Base-by-base conservation (phyloP, 2,888 invertebrate genomes). In the Achlya flavicornis region DNA sequence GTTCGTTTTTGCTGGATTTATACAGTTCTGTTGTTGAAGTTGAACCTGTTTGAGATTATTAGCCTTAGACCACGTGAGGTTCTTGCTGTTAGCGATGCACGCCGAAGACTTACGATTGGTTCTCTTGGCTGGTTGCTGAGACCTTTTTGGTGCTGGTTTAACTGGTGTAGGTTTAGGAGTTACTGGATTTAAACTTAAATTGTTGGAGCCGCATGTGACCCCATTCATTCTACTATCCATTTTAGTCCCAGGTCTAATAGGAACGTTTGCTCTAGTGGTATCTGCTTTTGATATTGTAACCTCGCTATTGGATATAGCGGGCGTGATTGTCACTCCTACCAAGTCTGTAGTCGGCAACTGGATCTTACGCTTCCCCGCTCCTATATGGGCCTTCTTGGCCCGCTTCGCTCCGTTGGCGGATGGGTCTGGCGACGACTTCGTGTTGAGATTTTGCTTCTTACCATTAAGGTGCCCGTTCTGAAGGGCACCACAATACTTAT, bases 31-130 rank as follows among this genome's bases (percentile, higher is more conserved):
- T 76, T 92, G 89, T 66, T 92, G 92, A 57, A 90, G 79, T 71
- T 92, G 92, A 61, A 90, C 84, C 81, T 91, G 92, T 77, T 93
- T 93, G 2, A 93, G 80, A 72, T 93, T 93, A 69, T 92, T 93
- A 57, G 91, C 93, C 79, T 91, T 93, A 16, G 93, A 93, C 93
- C 93, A 93, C 6, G 92, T 90, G 41, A 93, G 78, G 66, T 93
- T 93, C 81, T 92, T 92, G 76, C 87, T 92, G 71, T 93, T 93
- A 26, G 93, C 93, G 62, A 92, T 92, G 69, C 93, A 92, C 26
- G 91, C 93, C 5, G 92, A 93, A 48, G 92, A 93, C 71, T 92
- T 93, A 19, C 93, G 83, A 72, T 93, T 93, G 3, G 89, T 91
- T 76, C 89, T 83, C 81, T 92, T 93, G 33, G 80, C 67, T 33